These are phyloP conservation scores for Chalcis sispes DNA, from an alignment of 2,888 invertebrate genomes.

Conservation along the genomic window DNA sequence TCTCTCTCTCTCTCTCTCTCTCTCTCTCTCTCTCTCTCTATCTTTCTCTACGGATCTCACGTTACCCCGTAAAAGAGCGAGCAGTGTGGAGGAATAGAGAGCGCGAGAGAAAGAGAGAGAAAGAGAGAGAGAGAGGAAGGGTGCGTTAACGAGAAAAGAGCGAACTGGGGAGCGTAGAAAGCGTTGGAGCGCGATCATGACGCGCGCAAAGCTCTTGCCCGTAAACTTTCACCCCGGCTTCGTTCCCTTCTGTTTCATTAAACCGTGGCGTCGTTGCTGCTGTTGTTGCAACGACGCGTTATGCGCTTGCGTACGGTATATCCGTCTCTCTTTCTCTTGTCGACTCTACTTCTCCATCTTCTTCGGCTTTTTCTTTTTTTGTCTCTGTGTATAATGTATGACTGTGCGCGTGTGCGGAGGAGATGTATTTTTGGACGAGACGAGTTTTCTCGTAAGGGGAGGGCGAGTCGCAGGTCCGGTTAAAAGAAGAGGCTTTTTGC, in stretches of 20 bases:
- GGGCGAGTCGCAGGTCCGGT: too few species aligned
- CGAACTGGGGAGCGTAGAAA: constrained; percentile 21
- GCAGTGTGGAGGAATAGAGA: too few species aligned
- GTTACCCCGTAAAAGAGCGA: background rate
- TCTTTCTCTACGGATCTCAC: background rate
- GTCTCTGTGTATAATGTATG: too few species aligned
- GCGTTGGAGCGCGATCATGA: constrained; percentile 24
- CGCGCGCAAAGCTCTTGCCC: background rate
- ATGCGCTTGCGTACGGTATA: background rate
- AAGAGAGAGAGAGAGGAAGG: too few species aligned
- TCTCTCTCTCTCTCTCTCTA: background rate
- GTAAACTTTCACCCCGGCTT: constrained; percentile 5
- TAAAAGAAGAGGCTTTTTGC: too few species aligned
- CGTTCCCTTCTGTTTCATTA: constrained; percentile 49
- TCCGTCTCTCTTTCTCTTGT: background rate
- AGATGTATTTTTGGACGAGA: constrained; percentile 14
- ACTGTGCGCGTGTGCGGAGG: too few species aligned
- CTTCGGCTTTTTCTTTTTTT: too few species aligned
- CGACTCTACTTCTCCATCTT: background rate
- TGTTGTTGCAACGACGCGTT: constrained; percentile 10
- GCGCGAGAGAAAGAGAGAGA: too few species aligned
- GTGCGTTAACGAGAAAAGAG: constrained; percentile 53
- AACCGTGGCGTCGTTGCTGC: constrained; percentile 18
- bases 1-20: background rate
- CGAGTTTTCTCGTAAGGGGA: too few species aligned